A percentile compares a stretch with the other conserved stretches of the same genome.
Evolutionary conservation across 30 jellyfish, hydroid and myxozoan genomes (phyloP).

Genomic region (Mastigias papua): DNA sequence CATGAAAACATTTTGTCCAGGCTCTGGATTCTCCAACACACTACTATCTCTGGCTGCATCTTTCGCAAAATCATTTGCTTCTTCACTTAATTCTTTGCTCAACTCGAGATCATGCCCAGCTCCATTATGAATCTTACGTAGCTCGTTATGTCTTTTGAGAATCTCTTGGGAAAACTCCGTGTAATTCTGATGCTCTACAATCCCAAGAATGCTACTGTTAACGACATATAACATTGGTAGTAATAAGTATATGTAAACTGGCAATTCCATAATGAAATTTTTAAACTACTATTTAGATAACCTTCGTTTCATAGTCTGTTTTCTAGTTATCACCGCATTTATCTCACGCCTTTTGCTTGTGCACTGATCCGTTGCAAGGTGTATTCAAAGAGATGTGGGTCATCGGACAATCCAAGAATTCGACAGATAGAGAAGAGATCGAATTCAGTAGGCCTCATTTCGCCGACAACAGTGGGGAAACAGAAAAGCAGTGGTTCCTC

Average conservation of each 20-base stretch:
- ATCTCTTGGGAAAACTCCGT: conserved; percentile 54
- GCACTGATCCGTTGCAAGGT: conserved; percentile 49
- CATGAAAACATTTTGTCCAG: conserved; percentile 81
- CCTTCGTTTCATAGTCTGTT: neutral
- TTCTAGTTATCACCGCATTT: neutral
- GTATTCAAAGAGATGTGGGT: conserved; percentile 1
- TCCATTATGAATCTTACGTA: conserved; percentile 71
- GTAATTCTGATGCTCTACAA: conserved; percentile 40
- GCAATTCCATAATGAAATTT: conserved; percentile 9
- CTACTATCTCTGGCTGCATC: conserved; percentile 79
- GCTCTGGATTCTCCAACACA: conserved; percentile 39
- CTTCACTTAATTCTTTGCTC: conserved; percentile 45
- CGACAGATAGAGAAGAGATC: neutral
- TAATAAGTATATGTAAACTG: neutral
- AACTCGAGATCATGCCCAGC: conserved; percentile 34
- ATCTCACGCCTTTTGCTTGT: conserved; percentile 52
- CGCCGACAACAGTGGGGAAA: too few relatives aligned
- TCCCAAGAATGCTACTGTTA: neutral
- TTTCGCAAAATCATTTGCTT: conserved; percentile 70
- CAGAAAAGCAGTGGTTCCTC: too few relatives aligned
- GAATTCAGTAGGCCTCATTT: too few relatives aligned
- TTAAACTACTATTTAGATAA: neutral
- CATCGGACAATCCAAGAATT: neutral
- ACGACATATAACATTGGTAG: neutral
- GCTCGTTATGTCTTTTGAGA: conserved; percentile 58